These are phyloP conservation scores for Elgaria multicarinata DNA, from an alignment of 2,113 vertebrate species.

Conservation along the genomic window DNA sequence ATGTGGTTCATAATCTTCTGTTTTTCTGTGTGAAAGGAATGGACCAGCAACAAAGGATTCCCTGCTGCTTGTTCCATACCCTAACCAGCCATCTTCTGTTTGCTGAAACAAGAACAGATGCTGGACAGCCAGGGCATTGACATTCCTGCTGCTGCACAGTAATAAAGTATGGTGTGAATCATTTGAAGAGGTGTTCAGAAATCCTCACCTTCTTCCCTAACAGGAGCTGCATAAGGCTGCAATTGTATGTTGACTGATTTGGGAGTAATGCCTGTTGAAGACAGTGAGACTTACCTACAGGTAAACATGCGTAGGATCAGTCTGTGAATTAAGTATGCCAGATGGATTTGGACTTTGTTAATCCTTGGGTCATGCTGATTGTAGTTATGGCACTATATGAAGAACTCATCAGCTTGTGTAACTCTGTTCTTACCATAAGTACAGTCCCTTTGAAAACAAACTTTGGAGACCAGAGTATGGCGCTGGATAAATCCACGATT, in stretches of 20 bases:
- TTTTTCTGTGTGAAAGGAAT: slow-evolving; percentile 36
- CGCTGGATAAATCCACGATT: not conserved
- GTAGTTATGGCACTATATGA: not conserved
- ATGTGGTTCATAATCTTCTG: not conserved
- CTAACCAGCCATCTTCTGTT: slow-evolving; percentile 36
- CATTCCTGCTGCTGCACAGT: slow-evolving; percentile 34
- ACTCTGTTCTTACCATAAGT: not conserved
- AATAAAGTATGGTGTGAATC: slow-evolving; percentile 9
- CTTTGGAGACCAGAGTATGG: slow-evolving; percentile 10
- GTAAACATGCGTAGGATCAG: not conserved
- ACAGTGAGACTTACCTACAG: not conserved
- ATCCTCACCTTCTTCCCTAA: not conserved
- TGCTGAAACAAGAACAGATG: slow-evolving; percentile 48
- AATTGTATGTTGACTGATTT: not conserved
- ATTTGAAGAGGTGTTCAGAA: slow-evolving; percentile 26
- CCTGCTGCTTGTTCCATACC: slow-evolving; percentile 37
- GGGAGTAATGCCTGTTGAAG: not conserved
- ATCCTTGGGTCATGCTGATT: not conserved
- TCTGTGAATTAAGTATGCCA: not conserved
- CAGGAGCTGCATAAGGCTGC: not conserved
- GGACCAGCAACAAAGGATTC: slow-evolving; percentile 26
- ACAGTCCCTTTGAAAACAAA: not conserved
- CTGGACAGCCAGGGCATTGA: slow-evolving; percentile 12
- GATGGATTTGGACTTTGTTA: slow-evolving; percentile 7
- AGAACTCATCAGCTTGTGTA: not conserved